phyloP scores from a whole-genome alignment of 2,888 invertebrate genomes.

The Thecocarcelia acutangulata region DNA sequence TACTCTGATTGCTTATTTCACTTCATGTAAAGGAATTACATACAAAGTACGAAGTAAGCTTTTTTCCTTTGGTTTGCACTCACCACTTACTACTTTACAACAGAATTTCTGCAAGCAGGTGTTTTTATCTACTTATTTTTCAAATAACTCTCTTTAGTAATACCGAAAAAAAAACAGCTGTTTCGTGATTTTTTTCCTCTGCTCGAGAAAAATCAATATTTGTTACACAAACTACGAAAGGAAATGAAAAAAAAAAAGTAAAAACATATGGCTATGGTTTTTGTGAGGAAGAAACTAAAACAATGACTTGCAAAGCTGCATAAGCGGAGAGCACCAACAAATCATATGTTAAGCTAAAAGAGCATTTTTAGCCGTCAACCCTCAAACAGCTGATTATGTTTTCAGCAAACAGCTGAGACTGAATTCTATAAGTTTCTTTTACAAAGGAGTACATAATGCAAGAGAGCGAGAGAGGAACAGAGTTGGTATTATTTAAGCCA shows the following conservation, averaged over 20 bases:
- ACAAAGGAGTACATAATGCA: neutral
- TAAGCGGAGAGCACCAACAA: constrained; percentile 13
- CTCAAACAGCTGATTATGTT: constrained; percentile 57
- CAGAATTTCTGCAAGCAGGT: constrained; percentile 47
- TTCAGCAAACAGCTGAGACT: constrained; percentile 52
- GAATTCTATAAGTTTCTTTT: neutral
- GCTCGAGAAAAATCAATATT: constrained; percentile 54
- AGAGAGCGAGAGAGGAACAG: too few species aligned
- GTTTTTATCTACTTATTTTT: constrained; percentile 51
- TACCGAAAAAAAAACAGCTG: constrained; percentile 47
- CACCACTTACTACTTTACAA: neutral
- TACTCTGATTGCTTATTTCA: constrained; percentile 6
- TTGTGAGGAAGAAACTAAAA: constrained; percentile 27
- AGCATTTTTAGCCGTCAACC: constrained; percentile 2
- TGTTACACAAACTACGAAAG: constrained; percentile 40
- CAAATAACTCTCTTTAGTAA: constrained; percentile 24
- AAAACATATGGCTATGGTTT: constrained; percentile 71
- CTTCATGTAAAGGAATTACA: constrained; percentile 31
- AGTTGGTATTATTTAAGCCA: too few species aligned
- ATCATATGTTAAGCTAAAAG: constrained; percentile 14
- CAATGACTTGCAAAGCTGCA: constrained; percentile 65
- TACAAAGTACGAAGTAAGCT: constrained; percentile 7
- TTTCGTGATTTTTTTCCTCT: constrained; percentile 8
- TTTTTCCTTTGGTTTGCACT: neutral
- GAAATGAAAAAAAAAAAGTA: constrained; percentile 47